A percentile compares a stretch with the other conserved stretches of the same genome.
phyloP scores from a whole-genome alignment of 2,888 invertebrate genomes.

The Lasioglossum lativentre region DNA sequence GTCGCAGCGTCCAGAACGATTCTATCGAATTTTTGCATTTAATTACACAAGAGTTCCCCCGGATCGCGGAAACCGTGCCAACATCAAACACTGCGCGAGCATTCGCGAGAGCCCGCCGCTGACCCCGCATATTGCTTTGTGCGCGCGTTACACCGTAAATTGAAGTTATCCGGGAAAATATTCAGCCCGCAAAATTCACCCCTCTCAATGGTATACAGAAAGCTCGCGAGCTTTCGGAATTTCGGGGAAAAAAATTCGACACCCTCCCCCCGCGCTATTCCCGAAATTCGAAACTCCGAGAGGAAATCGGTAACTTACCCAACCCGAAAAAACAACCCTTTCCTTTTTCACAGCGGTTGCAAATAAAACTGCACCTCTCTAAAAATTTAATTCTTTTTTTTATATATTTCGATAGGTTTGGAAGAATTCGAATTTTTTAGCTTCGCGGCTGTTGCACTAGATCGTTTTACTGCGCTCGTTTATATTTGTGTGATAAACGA shows the following conservation, averaged over 20 bases:
- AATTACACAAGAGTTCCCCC: conserved; percentile 29
- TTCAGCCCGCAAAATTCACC: not conserved
- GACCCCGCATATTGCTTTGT: not conserved
- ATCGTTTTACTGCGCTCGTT: not conserved
- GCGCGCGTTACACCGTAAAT: not conserved
- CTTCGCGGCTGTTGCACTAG: not conserved
- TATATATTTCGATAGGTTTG: not conserved
- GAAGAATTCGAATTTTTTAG: not conserved
- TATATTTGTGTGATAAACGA: not conserved
- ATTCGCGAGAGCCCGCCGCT: not conserved
- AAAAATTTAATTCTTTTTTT: not conserved
- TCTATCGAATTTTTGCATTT: conserved; percentile 32
- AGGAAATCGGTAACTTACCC: not conserved
- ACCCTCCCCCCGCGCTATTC: not conserved
- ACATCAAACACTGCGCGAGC: conserved; percentile 3
- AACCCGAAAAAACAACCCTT: not conserved
- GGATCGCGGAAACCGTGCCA: not conserved
- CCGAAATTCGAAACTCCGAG: not conserved
- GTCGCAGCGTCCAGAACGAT: conserved; percentile 18
- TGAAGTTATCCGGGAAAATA: conserved; percentile 2
- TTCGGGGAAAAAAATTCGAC: not conserved
- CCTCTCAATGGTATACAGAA: not conserved
- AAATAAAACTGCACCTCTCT: not conserved
- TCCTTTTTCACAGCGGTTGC: not conserved
- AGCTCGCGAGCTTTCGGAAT: not conserved